Percentiles rank a stretch among this genome's conserved stretches.
These are phyloP conservation scores for Bucco capensis DNA, from an alignment of 2,113 vertebrate species.

Conservation along the genomic window DNA sequence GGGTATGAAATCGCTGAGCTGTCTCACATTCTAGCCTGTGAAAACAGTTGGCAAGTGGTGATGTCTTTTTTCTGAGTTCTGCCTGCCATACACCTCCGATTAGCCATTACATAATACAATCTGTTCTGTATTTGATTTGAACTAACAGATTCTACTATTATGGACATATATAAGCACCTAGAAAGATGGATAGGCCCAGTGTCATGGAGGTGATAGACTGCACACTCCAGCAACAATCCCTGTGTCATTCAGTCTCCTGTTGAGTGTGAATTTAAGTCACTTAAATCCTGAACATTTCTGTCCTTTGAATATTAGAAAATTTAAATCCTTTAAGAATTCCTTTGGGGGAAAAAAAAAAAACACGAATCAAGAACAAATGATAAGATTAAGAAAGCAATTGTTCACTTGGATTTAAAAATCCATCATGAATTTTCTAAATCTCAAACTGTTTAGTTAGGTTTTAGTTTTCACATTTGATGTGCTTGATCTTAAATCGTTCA, in stretches of 20 bases:
- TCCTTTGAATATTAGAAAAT: slow-evolving; percentile 52
- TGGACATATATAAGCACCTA: background rate
- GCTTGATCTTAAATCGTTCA: slow-evolving; percentile 59
- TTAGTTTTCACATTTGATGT: slow-evolving; percentile 60
- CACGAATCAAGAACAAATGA: slow-evolving; percentile 40
- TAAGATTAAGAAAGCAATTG: slow-evolving; percentile 55
- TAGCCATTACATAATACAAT: slow-evolving; percentile 30
- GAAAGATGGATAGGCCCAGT: background rate
- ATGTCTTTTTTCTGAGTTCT: slow-evolving; percentile 5
- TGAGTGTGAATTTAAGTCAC: slow-evolving; percentile 52
- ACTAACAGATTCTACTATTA: slow-evolving; percentile 1
- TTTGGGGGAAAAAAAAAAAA: slow-evolving; percentile 7
- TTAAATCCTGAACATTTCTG: slow-evolving; percentile 50
- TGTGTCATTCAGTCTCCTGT: slow-evolving; percentile 14
- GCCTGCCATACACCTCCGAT: background rate
- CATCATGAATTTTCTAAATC: slow-evolving; percentile 64
- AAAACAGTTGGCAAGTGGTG: slow-evolving; percentile 30
- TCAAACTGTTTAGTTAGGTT: slow-evolving; percentile 60
- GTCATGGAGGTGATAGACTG: slow-evolving; percentile 26
- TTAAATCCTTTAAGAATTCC: slow-evolving; percentile 57
- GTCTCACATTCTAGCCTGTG: background rate
- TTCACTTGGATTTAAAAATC: slow-evolving; percentile 63
- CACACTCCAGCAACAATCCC: background rate
- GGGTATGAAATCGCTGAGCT: background rate
- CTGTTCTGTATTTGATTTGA: slow-evolving; percentile 30